Evolutionary conservation across 1,140 invertebrate genomes (phyloP).

Genomic region (Diabrotica undecimpunctata): DNA sequence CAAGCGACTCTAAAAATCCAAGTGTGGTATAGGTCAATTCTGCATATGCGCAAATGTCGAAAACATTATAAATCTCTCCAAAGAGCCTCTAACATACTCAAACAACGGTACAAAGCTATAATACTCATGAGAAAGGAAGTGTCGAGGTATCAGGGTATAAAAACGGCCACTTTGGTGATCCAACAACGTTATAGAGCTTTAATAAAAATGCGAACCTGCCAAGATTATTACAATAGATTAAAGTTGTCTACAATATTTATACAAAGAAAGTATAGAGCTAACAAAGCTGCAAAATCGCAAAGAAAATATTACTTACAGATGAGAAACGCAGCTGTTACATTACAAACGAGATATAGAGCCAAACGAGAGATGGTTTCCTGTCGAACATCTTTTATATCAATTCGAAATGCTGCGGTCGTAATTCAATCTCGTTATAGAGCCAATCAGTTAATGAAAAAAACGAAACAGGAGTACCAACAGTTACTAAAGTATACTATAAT

Average conservation of each 20-base stretch:
- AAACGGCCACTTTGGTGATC: conserved; percentile 43
- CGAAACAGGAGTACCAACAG: conserved; percentile 32
- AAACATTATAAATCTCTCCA: conserved; percentile 39
- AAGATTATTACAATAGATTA: neutral
- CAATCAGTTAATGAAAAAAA: conserved; percentile 38
- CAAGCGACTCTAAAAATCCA: conserved; percentile 49
- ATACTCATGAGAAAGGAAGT: conserved; percentile 37
- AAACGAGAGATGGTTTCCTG: conserved; percentile 25
- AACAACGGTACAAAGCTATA: conserved; percentile 36
- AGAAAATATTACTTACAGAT: conserved; percentile 32
- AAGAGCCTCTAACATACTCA: conserved; percentile 31
- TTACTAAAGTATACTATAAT: conserved; percentile 9
- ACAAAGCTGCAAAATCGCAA: conserved; percentile 27
- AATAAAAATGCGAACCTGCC: conserved; percentile 4
- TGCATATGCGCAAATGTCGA: conserved; percentile 34
- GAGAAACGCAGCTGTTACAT: conserved; percentile 26
- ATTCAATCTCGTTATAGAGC: conserved; percentile 41
- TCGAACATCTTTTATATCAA: conserved; percentile 36
- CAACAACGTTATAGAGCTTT: conserved; percentile 49
- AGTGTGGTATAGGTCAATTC: conserved; percentile 46
- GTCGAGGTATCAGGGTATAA: conserved; percentile 37
- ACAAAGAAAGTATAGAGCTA: conserved; percentile 41
- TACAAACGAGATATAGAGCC: conserved; percentile 51
- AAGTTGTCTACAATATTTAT: conserved; percentile 31
- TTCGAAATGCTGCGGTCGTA: conserved; percentile 29